These are phyloP conservation scores for Ammospiza nelsoni DNA, from an alignment of 2,113 vertebrate species.

Conservation along the genomic window DNA sequence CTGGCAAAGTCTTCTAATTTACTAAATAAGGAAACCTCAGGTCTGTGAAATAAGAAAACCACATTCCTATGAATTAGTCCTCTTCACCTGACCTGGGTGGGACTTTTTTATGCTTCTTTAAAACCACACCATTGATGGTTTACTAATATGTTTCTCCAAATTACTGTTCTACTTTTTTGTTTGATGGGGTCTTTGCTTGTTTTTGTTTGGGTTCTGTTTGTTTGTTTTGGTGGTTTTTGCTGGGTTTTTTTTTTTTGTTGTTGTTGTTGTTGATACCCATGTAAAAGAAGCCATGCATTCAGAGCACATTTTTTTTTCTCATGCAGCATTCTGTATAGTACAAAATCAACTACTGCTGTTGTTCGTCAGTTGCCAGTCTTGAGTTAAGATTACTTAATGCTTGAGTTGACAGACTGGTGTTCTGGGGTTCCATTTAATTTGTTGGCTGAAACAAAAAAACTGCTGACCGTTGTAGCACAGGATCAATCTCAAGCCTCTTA, in stretches of 20 bases:
- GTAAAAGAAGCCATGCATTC: neutral
- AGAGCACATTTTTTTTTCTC: neutral
- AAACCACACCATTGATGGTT: neutral
- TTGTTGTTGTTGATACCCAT: neutral
- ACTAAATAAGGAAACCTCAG: neutral
- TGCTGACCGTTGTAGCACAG: neutral
- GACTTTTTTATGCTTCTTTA: neutral
- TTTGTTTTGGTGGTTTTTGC: neutral
- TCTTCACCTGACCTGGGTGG: neutral
- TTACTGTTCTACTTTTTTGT: neutral
- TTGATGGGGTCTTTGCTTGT: neutral
- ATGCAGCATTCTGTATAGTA: neutral
- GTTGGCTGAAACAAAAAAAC: neutral
- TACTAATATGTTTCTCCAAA: neutral
- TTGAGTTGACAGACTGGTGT: neutral
- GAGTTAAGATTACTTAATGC: neutral
- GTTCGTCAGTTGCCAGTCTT: neutral
- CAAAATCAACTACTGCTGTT: neutral
- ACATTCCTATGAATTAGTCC: neutral
- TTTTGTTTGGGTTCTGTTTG: neutral
- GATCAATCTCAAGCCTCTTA: neutral
- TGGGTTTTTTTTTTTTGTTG: neutral
- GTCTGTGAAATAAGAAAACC: neutral
- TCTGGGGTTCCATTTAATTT: neutral
- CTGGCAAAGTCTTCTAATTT: neutral